A percentile compares a stretch with the other conserved stretches of the same genome.
Evolutionary conservation across 2,888 invertebrate species (phyloP).

Genomic region (Oligia fasciuncula): DNA sequence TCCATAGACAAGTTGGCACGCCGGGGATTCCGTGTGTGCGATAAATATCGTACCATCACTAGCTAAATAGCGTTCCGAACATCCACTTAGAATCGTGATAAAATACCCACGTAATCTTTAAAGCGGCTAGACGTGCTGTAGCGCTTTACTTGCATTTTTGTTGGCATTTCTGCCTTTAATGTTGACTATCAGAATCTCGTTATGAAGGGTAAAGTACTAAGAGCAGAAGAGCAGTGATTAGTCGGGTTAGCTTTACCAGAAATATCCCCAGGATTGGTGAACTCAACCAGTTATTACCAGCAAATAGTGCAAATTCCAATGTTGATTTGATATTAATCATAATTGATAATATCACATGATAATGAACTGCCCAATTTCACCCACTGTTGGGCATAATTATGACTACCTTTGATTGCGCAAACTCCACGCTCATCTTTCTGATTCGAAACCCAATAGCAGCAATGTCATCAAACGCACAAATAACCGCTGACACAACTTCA

Average conservation of each 20-base stretch:
- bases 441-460: too few species aligned
- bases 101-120: constrained; percentile 7
- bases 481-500: not conserved
- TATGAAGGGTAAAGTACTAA: too few species aligned
- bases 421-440: not conserved
- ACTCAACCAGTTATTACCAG: not conserved
- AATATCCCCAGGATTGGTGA: not conserved
- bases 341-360: too few species aligned
- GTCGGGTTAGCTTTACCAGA: not conserved
- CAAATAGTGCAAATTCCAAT: not conserved
- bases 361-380: not conserved
- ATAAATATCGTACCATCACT: constrained; percentile 49
- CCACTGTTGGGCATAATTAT: not conserved
- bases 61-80: constrained; percentile 17
- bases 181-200: too few species aligned
- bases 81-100: constrained; percentile 6
- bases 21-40: constrained; percentile 17
- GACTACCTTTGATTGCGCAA: not conserved
- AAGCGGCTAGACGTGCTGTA: constrained; percentile 5
- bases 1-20: constrained; percentile 38
- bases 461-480: not conserved
- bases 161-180: not conserved
- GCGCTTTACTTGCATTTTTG: constrained; percentile 11
- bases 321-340: too few species aligned
- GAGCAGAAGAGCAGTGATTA: not conserved